Percentiles rank a stretch among this genome's conserved stretches.
These are phyloP conservation scores for Aulostomus chinensis DNA, from an alignment of 2,797 vertebrate genomes.

Conservation along the genomic window DNA sequence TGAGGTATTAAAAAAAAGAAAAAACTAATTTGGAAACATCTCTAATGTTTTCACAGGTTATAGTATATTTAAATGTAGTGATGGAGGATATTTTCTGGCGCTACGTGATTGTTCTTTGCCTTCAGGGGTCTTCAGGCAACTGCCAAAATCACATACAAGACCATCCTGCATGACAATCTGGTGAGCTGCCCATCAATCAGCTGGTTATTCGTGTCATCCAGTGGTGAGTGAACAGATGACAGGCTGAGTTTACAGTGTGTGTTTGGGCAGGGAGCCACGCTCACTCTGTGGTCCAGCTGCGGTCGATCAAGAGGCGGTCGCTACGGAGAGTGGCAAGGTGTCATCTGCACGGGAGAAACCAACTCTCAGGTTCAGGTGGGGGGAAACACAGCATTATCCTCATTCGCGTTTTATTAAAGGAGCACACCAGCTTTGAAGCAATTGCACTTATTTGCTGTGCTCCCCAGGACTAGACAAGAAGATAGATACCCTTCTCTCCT, in stretches of 20 bases:
- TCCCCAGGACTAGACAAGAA: too few species aligned
- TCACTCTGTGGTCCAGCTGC: conserved; percentile 95
- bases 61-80: too few species aligned
- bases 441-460: too few species aligned
- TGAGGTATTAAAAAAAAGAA: too few species aligned
- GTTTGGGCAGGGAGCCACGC: conserved; percentile 86
- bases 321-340: conserved; percentile 93
- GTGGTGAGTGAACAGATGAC: conserved; percentile 40
- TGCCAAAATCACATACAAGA: conserved; percentile 89
- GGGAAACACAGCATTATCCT: too few species aligned
- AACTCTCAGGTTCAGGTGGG: conserved; percentile 92
- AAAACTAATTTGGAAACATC: too few species aligned
- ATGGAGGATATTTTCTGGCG: too few species aligned
- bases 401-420: not conserved
- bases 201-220: conserved; percentile 20
- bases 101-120: too few species aligned
- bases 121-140: conserved; percentile 87
- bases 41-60: too few species aligned
- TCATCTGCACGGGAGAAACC: conserved; percentile 92
- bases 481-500: too few species aligned
- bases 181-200: conserved; percentile 61
- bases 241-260: conserved; percentile 50
- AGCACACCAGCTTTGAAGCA: too few species aligned
- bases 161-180: conserved; percentile 87
- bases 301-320: conserved; percentile 90